A percentile compares a stretch with the other conserved stretches of the same genome.
phyloP scores from a whole-genome alignment of 2,888 invertebrate genomes.

The Cantharis rufa region DNA sequence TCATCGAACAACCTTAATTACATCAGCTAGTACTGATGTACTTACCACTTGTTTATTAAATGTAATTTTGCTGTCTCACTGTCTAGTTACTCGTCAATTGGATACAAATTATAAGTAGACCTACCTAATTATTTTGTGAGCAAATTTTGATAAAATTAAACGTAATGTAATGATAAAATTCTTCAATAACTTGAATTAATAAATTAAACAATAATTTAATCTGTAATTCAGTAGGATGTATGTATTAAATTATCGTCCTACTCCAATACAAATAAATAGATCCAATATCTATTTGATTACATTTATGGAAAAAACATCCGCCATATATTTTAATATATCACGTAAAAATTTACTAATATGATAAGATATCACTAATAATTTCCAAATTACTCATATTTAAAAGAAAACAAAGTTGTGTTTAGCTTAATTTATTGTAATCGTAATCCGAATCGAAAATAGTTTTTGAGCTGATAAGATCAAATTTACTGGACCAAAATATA shows the following conservation, averaged over 20 bases:
- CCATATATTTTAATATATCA: background rate
- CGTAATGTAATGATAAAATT: background rate
- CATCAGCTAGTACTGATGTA: background rate
- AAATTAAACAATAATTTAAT: background rate
- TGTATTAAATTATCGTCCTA: background rate
- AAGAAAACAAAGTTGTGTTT: background rate
- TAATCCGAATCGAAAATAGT: slow-evolving; percentile 14
- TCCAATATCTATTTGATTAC: background rate
- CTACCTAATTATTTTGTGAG: background rate
- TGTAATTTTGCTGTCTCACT: background rate
- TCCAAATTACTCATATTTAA: background rate
- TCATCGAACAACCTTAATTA: background rate
- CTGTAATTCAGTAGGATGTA: background rate
- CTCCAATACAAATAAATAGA: background rate
- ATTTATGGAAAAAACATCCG: background rate
- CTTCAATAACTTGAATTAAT: background rate
- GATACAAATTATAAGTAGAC: background rate
- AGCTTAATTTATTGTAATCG: slow-evolving; percentile 2
- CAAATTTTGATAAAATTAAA: background rate
- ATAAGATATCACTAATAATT: background rate
- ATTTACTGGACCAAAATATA: background rate
- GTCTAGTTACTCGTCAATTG: background rate
- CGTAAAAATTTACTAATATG: background rate
- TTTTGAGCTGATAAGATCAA: background rate
- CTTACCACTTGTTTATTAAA: background rate